phyloP scores from a whole-genome alignment of 37 sponge, comb jelly and placozoan genomes.

The Eunapius fragilis region DNA sequence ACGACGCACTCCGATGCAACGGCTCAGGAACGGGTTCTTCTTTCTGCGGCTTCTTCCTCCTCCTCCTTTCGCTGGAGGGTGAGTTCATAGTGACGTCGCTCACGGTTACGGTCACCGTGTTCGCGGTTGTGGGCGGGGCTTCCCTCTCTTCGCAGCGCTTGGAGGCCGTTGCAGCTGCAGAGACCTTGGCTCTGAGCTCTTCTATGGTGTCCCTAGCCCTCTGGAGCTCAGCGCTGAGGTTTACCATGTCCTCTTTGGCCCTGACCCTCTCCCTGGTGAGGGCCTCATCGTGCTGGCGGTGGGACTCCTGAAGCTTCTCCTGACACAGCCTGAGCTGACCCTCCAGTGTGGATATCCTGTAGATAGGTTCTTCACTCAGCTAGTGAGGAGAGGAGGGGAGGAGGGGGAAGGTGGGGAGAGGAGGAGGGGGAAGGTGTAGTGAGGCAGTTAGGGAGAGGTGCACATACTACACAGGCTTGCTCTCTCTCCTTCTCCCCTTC shows the following conservation, averaged over 20 bases:
- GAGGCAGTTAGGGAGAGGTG: neutral
- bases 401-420: neutral
- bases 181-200: neutral
- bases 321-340: slow-evolving; percentile 51
- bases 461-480: too few relatives aligned
- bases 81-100: neutral
- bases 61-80: neutral
- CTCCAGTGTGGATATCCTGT: slow-evolving; percentile 52
- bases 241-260: neutral
- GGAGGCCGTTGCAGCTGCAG: neutral
- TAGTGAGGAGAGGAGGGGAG: neutral
- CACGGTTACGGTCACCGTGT: neutral
- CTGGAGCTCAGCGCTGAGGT: neutral
- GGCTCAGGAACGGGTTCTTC: neutral
- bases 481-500: too few relatives aligned
- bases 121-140: neutral
- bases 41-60: neutral
- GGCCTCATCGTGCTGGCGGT: slow-evolving; percentile 18
- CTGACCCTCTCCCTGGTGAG: slow-evolving; percentile 17
- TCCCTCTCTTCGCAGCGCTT: neutral
- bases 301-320: slow-evolving; percentile 30
- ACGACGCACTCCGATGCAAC: slow-evolving; percentile 34
- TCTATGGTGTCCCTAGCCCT: slow-evolving; percentile 2
- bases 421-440: neutral
- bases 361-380: slow-evolving; percentile 37